Evolutionary conservation across 2,797 vertebrate genomes (phyloP).

Genomic region (Enteromius trimaculatus): DNA sequence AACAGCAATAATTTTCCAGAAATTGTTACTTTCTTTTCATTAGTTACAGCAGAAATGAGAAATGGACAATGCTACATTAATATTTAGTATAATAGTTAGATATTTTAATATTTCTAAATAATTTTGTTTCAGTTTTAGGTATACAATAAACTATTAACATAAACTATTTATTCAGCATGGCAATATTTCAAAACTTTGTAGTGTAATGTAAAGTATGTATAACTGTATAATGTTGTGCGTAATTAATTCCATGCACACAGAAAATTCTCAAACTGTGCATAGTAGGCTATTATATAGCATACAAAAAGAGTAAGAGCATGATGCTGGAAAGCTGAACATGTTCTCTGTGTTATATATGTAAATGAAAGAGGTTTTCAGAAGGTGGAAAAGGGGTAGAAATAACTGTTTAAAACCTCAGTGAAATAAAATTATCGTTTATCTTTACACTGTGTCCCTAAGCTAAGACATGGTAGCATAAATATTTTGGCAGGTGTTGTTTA

Average conservation of each 20-base stretch:
- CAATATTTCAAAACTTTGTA: not conserved
- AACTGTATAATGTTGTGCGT: too few relatives aligned
- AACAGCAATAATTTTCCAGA: not conserved
- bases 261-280: not conserved
- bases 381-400: not conserved
- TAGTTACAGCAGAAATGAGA: not conserved
- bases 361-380: not conserved
- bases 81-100: not conserved
- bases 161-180: not conserved
- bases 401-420: not conserved
- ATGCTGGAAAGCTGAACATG: not conserved
- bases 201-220: not conserved
- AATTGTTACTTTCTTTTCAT: not conserved
- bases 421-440: not conserved
- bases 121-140: not conserved
- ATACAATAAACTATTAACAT: not conserved
- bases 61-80: not conserved
- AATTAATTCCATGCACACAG: not conserved
- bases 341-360: not conserved
- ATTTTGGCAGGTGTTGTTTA: constrained; percentile 73
- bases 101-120: not conserved
- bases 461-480: constrained; percentile 67
- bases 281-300: not conserved
- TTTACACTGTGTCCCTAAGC: constrained; percentile 20
- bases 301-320: not conserved